A percentile compares a stretch with the other conserved stretches of the same genome.
These are phyloP conservation scores for Patella ulyssiponensis DNA, from an alignment of 2,888 invertebrate genomes.

Conservation along the genomic window DNA sequence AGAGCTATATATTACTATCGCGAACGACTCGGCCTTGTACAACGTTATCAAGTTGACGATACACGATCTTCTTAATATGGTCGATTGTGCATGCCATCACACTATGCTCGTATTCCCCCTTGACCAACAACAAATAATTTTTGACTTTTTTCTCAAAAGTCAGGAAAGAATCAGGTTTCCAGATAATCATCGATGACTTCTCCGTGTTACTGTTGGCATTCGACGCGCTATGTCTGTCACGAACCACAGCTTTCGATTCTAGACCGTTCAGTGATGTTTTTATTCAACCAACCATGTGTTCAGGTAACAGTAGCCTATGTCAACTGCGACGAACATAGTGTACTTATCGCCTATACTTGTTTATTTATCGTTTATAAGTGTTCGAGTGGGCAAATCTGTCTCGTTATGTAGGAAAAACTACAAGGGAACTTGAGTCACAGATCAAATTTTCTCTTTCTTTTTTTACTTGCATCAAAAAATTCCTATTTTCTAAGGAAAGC, in stretches of 20 bases:
- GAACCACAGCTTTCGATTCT: too few species aligned
- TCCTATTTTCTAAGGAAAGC: too few species aligned
- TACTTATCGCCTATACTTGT: constrained; percentile 1
- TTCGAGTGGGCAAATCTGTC: neutral
- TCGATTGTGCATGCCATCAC: neutral
- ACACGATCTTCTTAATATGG: neutral
- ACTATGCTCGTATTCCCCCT: neutral
- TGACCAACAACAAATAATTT: neutral
- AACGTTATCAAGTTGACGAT: neutral
- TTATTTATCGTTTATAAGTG: neutral
- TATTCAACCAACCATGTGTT: neutral
- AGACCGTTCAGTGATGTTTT: neutral
- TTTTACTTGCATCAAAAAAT: too few species aligned
- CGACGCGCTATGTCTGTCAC: too few species aligned
- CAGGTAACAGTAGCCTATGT: constrained; percentile 2
- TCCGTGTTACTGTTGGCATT: too few species aligned
- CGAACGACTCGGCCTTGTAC: neutral
- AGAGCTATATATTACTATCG: neutral
- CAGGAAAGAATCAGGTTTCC: neutral
- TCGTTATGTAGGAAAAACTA: too few species aligned
- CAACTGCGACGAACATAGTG: neutral
- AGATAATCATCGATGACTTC: constrained; percentile 9
- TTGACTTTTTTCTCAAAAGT: constrained; percentile 2
- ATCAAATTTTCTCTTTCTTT: too few species aligned
- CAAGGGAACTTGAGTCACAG: too few species aligned